These are phyloP conservation scores for Callipepla californica DNA, from an alignment of 2,113 vertebrate genomes.

Conservation along the genomic window DNA sequence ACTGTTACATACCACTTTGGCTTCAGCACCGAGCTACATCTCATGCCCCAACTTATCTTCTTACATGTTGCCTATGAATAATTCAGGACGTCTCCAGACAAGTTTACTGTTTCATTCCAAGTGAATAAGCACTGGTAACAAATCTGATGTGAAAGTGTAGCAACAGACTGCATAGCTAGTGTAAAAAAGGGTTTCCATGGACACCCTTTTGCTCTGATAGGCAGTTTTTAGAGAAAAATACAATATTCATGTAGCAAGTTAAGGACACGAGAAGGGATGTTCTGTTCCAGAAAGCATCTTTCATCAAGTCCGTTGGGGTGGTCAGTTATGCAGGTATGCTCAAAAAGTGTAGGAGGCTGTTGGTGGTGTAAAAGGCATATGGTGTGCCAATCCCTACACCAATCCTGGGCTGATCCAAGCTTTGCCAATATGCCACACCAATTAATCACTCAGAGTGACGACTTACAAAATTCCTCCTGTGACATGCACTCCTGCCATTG, in stretches of 20 bases:
- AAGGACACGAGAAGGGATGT: neutral
- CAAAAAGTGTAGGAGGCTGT: neutral
- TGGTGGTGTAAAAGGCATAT: neutral
- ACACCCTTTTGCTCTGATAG: conserved; percentile 55
- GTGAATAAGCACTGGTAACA: conserved; percentile 71
- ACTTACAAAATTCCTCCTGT: neutral
- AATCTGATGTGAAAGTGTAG: conserved; percentile 54
- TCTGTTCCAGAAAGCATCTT: neutral
- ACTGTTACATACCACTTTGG: neutral
- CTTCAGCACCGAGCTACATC: conserved; percentile 44
- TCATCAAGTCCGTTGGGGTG: neutral
- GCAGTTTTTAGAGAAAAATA: conserved; percentile 58
- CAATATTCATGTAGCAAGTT: conserved; percentile 16
- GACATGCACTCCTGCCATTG: neutral
- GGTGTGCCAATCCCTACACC: neutral
- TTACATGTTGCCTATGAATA: conserved; percentile 63
- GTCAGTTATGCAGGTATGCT: neutral
- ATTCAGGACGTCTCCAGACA: conserved; percentile 76
- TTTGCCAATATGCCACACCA: neutral
- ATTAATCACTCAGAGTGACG: neutral
- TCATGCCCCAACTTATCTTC: conserved; percentile 74
- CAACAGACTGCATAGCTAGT: conserved; percentile 48
- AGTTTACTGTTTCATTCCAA: conserved; percentile 74
- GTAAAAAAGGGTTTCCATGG: conserved; percentile 70
- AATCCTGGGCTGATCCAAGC: neutral